Base-by-base conservation (phyloP, 1,140 invertebrate genomes). In the Magallana ariakensis region DNA sequence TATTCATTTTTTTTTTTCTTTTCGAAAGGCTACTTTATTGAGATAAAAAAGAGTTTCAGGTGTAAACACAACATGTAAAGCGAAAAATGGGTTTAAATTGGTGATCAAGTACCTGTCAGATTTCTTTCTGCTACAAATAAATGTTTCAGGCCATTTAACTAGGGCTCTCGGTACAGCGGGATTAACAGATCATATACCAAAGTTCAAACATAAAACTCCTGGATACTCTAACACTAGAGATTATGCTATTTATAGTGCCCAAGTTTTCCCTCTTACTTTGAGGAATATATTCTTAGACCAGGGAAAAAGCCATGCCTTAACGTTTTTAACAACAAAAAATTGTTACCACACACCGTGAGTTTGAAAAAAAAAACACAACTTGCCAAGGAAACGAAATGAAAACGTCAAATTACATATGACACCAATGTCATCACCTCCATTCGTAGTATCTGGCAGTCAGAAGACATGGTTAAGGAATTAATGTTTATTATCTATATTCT, bases 361-460 rank as follows among this genome's bases (percentile, higher is more conserved):
- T 75, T 75, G 11, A 46, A 46, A 46, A 46, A 33, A 46, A 46
- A 46, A 4, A 7, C 19, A 75, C 6, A 75, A 26, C 66, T 75
- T 75, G 66, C 66, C 66, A 75, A 26, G 13, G 66, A 75, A 75
- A 75, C 66, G 66, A 75, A 26, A 75, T 75, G 66, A 75, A 75
- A 75, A 75, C 66, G 66, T 75, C 66, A 75, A 75, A 75, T 15
- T 75, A 75, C 66, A 75, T 75, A 75, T 75, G 66, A 75, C 66
- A 75, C 66, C 66, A 10, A 26, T 75, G 66, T 75, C 66, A 75
- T 75, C 66, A 75, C 66, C 6, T 75, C 66, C 33, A 10, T 22
- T 0, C 22, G 22, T 75, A 19, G 26, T 70, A 22, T 11, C 66
- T 75, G 66, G 22, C 66, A 75, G 22, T 26, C 22, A 75, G 19